A percentile compares a stretch with the other conserved stretches of the same genome.
phyloP scores from a whole-genome alignment of 2,113 vertebrate species.

The Herpailurus yagouaroundi region DNA sequence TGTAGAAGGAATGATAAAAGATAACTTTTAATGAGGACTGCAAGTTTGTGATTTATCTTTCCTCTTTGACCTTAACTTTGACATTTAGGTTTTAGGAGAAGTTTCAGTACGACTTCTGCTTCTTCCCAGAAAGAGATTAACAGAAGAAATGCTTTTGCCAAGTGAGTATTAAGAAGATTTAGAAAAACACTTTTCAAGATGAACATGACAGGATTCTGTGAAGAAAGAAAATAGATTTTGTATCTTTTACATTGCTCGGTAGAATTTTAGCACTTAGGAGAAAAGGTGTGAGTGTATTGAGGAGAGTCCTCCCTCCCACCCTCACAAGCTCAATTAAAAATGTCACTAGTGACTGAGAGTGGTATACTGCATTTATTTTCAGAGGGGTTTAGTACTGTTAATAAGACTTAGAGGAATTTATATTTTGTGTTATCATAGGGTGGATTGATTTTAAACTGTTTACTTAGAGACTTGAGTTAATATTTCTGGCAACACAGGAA shows the following conservation, averaged over 20 bases:
- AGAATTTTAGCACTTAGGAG: constrained; percentile 5
- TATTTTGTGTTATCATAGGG: constrained; percentile 8
- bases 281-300: constrained; percentile 20
- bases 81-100: constrained; percentile 89
- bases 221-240: constrained; percentile 50
- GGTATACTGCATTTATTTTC: background rate
- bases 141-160: constrained; percentile 89
- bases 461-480: constrained; percentile 26
- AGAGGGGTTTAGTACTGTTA: background rate
- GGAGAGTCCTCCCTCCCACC: background rate
- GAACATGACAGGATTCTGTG: constrained; percentile 50
- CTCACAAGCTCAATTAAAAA: constrained; percentile 56
- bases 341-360: constrained; percentile 29
- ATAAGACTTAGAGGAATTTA: constrained; percentile 43
- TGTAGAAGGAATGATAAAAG: background rate
- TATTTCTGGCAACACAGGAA: background rate
- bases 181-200: constrained; percentile 50
- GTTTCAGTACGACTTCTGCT: constrained; percentile 93
- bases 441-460: constrained; percentile 3
- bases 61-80: constrained; percentile 48
- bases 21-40: background rate
- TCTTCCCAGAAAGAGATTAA: constrained; percentile 91
- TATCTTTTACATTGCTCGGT: background rate
- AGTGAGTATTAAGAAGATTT: constrained; percentile 86
- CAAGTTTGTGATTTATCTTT: background rate